phyloP scores from a whole-genome alignment of 2,113 vertebrate genomes.

The Dipodomys ordii region DNA sequence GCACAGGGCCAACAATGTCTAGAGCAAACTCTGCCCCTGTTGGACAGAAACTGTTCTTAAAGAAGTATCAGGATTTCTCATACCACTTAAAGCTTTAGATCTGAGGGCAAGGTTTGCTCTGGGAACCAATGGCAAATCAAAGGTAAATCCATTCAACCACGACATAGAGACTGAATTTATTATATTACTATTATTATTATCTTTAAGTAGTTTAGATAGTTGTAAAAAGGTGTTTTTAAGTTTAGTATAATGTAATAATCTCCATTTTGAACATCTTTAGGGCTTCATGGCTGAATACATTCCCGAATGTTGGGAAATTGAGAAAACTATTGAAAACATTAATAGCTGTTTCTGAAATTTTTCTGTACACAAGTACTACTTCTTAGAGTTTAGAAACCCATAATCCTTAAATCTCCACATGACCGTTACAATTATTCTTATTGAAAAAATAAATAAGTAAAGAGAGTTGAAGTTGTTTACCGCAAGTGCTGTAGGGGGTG shows the following conservation, averaged over 20 bases:
- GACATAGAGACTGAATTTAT: neutral
- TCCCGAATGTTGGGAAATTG: neutral
- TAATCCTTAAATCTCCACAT: neutral
- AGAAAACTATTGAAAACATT: neutral
- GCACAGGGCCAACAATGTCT: neutral
- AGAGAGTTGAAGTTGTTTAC: neutral
- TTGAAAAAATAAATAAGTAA: neutral
- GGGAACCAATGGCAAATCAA: neutral
- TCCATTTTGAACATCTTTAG: too few species aligned
- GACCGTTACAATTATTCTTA: neutral
- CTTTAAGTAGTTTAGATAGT: too few species aligned
- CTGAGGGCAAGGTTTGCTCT: neutral
- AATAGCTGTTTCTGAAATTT: neutral
- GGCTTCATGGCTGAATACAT: too few species aligned
- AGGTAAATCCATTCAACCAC: neutral
- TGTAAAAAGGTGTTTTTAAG: too few species aligned
- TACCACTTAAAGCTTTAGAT: rapidly evolving
- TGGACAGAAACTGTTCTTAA: rapidly evolving
- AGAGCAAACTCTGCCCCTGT: neutral
- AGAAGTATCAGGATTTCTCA: too few species aligned
- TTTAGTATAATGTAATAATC: too few species aligned
- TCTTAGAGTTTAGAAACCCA: neutral
- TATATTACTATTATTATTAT: neutral
- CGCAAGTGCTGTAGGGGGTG: neutral
- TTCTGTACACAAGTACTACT: neutral